Evolutionary conservation across 2,888 invertebrate species (phyloP).

Genomic region (Cerastis leucographa): DNA sequence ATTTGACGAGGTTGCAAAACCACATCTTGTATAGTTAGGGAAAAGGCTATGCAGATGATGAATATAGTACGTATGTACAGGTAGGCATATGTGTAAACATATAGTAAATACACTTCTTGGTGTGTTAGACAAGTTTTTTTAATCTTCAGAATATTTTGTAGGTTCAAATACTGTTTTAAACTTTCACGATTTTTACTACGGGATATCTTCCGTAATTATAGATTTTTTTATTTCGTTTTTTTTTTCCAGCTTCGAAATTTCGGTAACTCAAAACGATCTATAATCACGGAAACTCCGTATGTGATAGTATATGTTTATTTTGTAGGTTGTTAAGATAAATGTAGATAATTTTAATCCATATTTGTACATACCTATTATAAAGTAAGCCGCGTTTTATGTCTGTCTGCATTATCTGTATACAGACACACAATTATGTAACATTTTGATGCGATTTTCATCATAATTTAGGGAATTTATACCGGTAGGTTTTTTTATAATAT

Average conservation of each 20-base stretch:
- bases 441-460: neutral
- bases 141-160: neutral
- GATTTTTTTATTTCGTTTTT: no score
- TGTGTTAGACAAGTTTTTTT: conserved; percentile 1
- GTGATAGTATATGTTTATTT: neutral
- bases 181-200: no score
- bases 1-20: no score
- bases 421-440: neutral
- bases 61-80: neutral
- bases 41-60: neutral
- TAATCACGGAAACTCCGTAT: no score
- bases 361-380: neutral
- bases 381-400: neutral
- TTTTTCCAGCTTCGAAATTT: no score
- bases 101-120: neutral
- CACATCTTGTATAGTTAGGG: no score
- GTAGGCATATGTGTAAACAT: neutral
- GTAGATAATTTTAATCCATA: conserved; percentile 9
- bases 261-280: no score
- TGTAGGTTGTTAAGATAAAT: neutral
- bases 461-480: neutral
- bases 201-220: no score
- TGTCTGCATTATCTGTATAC: no score
- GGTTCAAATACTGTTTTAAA: no score
- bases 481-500: neutral